Base-by-base conservation (phyloP, 2,797 vertebrate species). In the Karalla daura region DNA sequence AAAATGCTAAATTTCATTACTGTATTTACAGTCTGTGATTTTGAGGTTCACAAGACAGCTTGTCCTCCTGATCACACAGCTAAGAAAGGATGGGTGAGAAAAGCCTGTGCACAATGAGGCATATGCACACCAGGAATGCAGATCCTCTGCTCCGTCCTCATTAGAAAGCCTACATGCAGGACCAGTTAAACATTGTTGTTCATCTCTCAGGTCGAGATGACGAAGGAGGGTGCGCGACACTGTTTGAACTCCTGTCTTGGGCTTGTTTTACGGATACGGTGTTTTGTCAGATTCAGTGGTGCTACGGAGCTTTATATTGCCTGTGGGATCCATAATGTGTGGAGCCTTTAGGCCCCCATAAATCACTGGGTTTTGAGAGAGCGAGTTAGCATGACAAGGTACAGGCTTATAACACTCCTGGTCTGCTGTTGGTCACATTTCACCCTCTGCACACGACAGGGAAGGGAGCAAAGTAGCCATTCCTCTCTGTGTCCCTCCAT, bases 401-500 rank as follows among this genome's bases (percentile, higher is more conserved):
- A 81, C 81, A 85, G 82, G 70, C 81, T 81, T 71, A 70, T 85
- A 86, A 90, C 70, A 52, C 81, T 39, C 62, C 76, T 46, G 69
- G 81, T 85, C 91, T 91, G 89, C 84, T 88, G 80, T 80, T 78
- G 88, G 88, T 91, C 86, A 88, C 84, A 85, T 90, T 88, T 89
- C 89, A 91, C 88, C 86, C 80, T 74, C 53, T 2, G 45, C 75
- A 62, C 60, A 68, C 46, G 63, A 89, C 81, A 81, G 62, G 55
- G 53, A 66, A 68, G 21, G 50, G 60, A 83, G 62, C 11, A 50
- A 76, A 76, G 59, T 52, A 73, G 74, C 66, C 64, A 61, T 74
- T 78, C 43, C 49, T 79, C 59, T 58, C 61, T 4, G 28, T 74
- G 51, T 66, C 56, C 40, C 43, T 58, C 66, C 23, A 21, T 83